Conservation (phyloP, 1,140 invertebrate species). For the Ylistrum balloti region DNA sequence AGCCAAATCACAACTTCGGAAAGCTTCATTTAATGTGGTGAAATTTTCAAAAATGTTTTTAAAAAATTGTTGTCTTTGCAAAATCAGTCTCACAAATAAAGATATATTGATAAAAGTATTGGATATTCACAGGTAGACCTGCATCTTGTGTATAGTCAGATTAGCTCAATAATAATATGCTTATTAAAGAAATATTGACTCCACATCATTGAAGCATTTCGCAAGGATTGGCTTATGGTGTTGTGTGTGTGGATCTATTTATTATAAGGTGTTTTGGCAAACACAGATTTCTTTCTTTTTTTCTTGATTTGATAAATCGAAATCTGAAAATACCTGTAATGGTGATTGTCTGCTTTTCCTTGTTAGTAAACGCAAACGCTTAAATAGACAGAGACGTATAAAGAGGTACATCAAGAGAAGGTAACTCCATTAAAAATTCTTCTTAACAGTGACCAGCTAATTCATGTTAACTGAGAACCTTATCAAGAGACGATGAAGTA, state of each 20-base stretch:
- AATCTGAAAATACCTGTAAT: not conserved
- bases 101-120: no score
- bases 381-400: conserved; percentile 5
- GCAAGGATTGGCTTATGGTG: not conserved
- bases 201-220: not conserved
- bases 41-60: no score
- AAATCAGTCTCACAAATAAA: no score
- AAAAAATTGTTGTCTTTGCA: no score
- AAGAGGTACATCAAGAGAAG: not conserved
- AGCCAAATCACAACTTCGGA: not conserved
- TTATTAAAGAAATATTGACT: not conserved
- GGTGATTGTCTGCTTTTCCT: not conserved
- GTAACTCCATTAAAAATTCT: no score
- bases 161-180: no score
- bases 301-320: not conserved
- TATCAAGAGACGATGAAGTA: no score
- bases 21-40: conserved; percentile 3
- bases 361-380: conserved; percentile 33
- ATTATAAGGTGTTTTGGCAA: not conserved
- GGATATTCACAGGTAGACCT: no score
- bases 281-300: not conserved
- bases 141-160: no score
- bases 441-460: no score
- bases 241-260: not conserved
- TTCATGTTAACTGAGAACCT: no score